Conservation (phyloP, 1,140 invertebrate genomes). For the Hirudo medicinalis region DNA sequence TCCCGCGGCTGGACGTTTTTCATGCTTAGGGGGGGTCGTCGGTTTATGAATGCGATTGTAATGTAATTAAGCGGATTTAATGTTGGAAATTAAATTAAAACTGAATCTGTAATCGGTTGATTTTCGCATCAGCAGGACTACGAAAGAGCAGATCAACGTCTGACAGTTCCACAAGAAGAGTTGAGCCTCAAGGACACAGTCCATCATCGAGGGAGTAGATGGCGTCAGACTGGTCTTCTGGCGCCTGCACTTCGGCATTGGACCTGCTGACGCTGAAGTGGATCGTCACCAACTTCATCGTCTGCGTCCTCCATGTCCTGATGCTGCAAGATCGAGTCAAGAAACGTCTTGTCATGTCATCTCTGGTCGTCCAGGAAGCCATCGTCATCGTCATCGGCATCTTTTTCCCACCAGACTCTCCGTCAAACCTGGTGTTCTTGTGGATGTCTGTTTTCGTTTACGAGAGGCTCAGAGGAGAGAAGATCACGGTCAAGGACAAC, state of each 20-base stretch:
- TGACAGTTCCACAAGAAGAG: neutral
- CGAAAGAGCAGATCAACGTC: too few species aligned
- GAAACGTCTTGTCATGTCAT: neutral
- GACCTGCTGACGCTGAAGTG: neutral
- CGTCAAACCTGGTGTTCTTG: neutral
- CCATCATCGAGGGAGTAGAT: neutral
- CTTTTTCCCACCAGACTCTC: neutral
- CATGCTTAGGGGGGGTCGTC: too few species aligned
- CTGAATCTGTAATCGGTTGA: too few species aligned
- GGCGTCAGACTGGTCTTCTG: neutral
- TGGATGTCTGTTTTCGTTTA: constrained; percentile 1
- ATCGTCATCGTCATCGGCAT: neutral
- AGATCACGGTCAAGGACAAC: neutral
- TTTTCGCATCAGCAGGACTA: too few species aligned
- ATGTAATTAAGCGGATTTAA: too few species aligned
- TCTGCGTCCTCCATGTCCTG: neutral
- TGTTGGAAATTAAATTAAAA: too few species aligned
- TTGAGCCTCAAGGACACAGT: neutral
- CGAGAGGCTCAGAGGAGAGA: neutral
- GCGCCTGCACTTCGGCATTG: neutral
- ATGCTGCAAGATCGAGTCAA: neutral
- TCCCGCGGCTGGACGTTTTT: too few species aligned
- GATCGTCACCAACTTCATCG: neutral
- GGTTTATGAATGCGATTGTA: too few species aligned
- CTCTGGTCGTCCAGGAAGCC: neutral